Evolutionary conservation across 2,888 invertebrate genomes (phyloP), one percentile per base, ranked within the genome.

Genomic region (Mythimna lalbum): DNA sequence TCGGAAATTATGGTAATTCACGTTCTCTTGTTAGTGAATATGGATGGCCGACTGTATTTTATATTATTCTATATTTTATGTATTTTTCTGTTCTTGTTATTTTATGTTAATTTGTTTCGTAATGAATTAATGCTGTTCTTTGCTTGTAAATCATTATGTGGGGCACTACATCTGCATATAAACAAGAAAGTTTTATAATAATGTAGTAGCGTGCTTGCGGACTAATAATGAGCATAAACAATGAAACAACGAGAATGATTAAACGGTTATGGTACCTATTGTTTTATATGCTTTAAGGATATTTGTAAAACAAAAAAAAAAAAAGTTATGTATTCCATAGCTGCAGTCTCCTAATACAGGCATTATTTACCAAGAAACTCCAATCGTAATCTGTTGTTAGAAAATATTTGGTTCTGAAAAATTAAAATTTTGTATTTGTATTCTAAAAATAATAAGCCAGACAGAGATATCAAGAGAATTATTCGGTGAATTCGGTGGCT

Each of bases 1-100:
- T 81, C 61, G 69, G 62, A 84, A 87, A 88, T 89, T 88, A 89
- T 88, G 87, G 74, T 84, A 88, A 88, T 85, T 49, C 31, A 55
- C 47, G 73, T 31, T 57, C 53, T 71, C 83, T 87, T 80, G 87
- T 87, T 86, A 87, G 84, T 78, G 80, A 81, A 82, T 76, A 83
- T 81, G 78, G 78, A 82, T 83, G 84, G 72, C 33, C 55, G 55
- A 19, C 66, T 69, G 78, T 78, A 69, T 77, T 77, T 76, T 79
- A 73, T 84, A 75, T 81, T 75, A 75, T 83, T 77, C 59, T 84
- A 76, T 81, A 83, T 71, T 81, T 84, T 80, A 79, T 80, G 73
- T 78, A 77, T 82, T 76, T 82, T 72, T 75, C 57, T 50, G 59
- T 62, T 73, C 70, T 75, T 75, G 63, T 84, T 80, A 78, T 84